A percentile compares a stretch with the other conserved stretches of the same genome.
Conservation (phyloP, 2,797 vertebrate genomes). For the Myotis planiceps region DNA sequence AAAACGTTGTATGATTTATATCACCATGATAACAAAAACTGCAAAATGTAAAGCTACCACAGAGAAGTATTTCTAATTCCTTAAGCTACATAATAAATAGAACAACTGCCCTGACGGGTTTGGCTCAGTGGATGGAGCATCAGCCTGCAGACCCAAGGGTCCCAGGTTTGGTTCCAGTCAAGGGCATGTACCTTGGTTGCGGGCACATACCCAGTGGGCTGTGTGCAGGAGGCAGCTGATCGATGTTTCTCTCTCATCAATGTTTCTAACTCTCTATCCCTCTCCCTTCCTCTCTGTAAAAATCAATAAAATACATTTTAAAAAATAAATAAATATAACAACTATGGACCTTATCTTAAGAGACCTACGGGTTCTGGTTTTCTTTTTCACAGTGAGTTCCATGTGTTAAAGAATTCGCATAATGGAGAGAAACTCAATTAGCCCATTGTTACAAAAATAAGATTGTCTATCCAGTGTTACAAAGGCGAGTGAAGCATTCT, state of each 20-base stretch:
- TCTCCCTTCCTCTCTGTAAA: too few relatives aligned
- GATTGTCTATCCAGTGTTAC: background rate
- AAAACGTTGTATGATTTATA: background rate
- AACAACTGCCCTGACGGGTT: background rate
- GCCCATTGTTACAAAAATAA: background rate
- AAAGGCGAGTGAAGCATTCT: background rate
- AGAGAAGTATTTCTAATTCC: slow-evolving; percentile 20
- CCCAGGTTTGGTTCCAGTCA: too few relatives aligned
- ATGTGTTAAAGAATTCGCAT: background rate
- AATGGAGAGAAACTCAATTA: background rate
- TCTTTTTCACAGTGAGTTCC: background rate
- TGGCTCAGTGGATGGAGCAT: too few relatives aligned
- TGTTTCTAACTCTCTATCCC: too few relatives aligned
- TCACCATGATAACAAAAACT: background rate
- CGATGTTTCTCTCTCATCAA: too few relatives aligned
- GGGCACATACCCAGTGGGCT: too few relatives aligned
- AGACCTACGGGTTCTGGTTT: background rate
- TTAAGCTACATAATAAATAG: slow-evolving; percentile 30
- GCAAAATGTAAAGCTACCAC: background rate
- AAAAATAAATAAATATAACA: background rate
- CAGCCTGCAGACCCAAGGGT: too few relatives aligned
- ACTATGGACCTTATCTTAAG: background rate
- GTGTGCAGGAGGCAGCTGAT: too few relatives aligned
- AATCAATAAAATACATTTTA: too few relatives aligned
- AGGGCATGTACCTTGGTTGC: too few relatives aligned